Evolutionary conservation across 2,797 vertebrate genomes (phyloP).

Genomic region (Gymnodraco acuticeps): DNA sequence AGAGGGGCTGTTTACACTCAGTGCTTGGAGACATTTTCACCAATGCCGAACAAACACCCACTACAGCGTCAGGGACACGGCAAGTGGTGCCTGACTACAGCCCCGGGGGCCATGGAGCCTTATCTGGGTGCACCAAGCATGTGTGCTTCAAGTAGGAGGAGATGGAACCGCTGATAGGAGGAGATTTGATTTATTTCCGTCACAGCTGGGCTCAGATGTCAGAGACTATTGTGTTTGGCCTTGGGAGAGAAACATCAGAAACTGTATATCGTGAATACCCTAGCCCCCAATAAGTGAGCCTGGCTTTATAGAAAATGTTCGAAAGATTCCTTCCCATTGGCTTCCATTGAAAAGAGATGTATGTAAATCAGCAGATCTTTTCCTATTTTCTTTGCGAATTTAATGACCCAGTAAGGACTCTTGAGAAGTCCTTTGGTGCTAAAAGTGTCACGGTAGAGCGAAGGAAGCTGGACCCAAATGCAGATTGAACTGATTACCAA

Average conservation of each 20-base stretch:
- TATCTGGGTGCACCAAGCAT: slow-evolving; percentile 59
- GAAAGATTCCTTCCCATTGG: too few relatives aligned
- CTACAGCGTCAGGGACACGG: slow-evolving; percentile 33
- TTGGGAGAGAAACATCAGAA: background rate
- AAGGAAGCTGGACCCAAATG: too few relatives aligned
- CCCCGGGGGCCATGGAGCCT: slow-evolving; percentile 38
- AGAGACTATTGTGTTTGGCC: slow-evolving; percentile 42
- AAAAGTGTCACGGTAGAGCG: too few relatives aligned
- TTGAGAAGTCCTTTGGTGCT: too few relatives aligned
- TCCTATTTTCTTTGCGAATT: too few relatives aligned
- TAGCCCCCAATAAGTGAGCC: too few relatives aligned
- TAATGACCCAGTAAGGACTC: too few relatives aligned
- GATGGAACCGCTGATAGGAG: slow-evolving; percentile 65
- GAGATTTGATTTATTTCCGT: slow-evolving; percentile 70
- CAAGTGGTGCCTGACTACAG: slow-evolving; percentile 30
- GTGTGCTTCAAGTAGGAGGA: slow-evolving; percentile 64
- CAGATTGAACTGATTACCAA: too few relatives aligned
- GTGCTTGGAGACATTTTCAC: slow-evolving; percentile 57
- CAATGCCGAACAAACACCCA: slow-evolving; percentile 42
- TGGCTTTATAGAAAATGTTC: too few relatives aligned
- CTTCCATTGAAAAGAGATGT: too few relatives aligned
- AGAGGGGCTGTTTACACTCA: slow-evolving; percentile 24
- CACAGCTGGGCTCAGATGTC: slow-evolving; percentile 50
- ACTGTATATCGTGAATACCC: too few relatives aligned
- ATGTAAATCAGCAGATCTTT: too few relatives aligned